Conservation (phyloP, 2,797 vertebrate genomes). For the Jordanella pulchra region DNA sequence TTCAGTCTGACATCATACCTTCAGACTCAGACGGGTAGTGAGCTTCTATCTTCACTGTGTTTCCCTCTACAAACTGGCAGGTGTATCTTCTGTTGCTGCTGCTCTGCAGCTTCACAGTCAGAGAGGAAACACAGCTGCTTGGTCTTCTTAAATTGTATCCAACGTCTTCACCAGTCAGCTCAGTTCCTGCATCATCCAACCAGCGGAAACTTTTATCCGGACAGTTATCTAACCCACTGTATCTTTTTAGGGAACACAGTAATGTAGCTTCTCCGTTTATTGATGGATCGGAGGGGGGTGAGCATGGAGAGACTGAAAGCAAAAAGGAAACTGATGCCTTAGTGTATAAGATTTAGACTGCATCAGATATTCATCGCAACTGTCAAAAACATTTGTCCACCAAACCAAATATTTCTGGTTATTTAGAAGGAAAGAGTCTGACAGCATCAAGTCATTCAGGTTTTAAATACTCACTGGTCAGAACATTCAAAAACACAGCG, state of each 20-base stretch:
- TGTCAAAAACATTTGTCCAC: too few relatives aligned
- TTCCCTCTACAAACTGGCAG: background rate
- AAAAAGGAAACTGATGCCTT: background rate
- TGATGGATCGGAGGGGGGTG: background rate
- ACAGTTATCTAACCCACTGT: background rate
- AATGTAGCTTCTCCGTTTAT: background rate
- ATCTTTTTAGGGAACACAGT: background rate
- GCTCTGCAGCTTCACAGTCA: background rate
- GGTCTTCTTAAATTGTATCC: background rate
- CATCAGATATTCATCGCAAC: background rate
- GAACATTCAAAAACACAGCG: accelerated
- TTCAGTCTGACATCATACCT: constrained; percentile 5
- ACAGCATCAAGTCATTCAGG: background rate
- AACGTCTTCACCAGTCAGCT: background rate
- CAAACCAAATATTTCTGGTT: background rate
- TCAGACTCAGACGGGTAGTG: background rate
- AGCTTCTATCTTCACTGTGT: background rate
- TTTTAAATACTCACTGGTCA: constrained; percentile 32
- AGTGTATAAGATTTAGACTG: too few relatives aligned
- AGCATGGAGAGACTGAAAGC: background rate
- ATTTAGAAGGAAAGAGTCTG: background rate
- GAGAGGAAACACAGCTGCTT: background rate
- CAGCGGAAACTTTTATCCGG: background rate
- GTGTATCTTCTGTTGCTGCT: background rate
- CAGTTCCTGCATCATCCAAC: background rate